These are phyloP conservation scores for Poecile atricapillus DNA, from an alignment of 2,113 vertebrate genomes.

Conservation along the genomic window DNA sequence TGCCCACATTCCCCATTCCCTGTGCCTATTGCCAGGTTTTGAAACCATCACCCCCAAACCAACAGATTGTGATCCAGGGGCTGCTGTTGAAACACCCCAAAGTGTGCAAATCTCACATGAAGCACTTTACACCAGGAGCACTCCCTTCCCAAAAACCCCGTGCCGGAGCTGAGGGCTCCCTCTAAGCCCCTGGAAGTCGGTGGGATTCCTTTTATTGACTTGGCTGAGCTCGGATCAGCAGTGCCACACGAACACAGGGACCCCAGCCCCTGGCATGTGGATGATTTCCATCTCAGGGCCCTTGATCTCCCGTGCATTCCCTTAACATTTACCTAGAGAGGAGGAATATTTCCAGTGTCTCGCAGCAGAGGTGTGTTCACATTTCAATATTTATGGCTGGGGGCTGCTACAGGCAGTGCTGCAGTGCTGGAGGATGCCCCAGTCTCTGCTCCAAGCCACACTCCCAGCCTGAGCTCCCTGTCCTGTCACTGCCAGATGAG, in stretches of 20 bases:
- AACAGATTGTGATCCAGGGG: neutral
- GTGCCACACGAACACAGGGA: neutral
- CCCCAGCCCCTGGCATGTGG: neutral
- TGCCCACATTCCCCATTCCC: accelerated
- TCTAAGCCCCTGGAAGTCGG: neutral
- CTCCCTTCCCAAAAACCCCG: neutral
- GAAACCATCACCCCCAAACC: neutral
- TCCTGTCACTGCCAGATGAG: too few relatives aligned
- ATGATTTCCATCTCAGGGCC: neutral
- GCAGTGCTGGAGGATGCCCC: neutral
- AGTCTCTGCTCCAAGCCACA: neutral
- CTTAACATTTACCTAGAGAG: constrained; percentile 3
- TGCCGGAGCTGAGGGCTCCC: neutral
- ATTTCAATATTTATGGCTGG: neutral
- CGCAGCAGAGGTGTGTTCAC: neutral
- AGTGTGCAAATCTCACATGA: neutral
- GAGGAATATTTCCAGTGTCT: neutral
- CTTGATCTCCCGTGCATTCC: neutral
- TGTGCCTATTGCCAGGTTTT: accelerated
- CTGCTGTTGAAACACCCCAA: neutral
- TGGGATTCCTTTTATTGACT: constrained; percentile 12
- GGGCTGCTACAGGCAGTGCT: accelerated
- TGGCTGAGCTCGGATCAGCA: neutral
- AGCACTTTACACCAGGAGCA: neutral
- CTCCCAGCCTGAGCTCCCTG: too few relatives aligned